Base-by-base conservation (phyloP, 2,888 invertebrate genomes). In the Drosophila melanocephala region DNA sequence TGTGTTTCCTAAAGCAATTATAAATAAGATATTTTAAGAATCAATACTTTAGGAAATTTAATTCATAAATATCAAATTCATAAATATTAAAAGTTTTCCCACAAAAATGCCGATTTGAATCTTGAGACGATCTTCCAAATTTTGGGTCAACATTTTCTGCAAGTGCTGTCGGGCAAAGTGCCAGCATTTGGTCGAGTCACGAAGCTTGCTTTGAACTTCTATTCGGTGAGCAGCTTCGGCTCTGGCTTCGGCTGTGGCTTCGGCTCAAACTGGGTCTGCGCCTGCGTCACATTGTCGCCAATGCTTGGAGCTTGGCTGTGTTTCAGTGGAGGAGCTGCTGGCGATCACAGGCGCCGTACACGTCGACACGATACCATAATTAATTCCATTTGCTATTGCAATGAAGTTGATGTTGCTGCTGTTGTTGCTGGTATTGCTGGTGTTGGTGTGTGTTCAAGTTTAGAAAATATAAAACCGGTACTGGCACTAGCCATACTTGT, bases 401-500 rank as follows among this genome's bases (percentile, higher is more conserved):
- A 59, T 72, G 50, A 58, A 58, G 64, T 53, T 63, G 74, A 78
- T 63, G 70, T 74, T 87, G 70, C 59, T 52, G 35, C 16, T 55
- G 53, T 26, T 19, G 57, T 59, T 55, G 60, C 16, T 53, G 51
- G 19, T 62, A 44, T 53, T 56, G 26, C 6, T 67, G 52, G 60
- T 50, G 37, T 61, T 39, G 35, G 42, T 47, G n/a, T 56, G 53
- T 73, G 77, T 85, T 90, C 84, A 89, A 87, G 91, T 87, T 89
- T 89, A 84, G 87, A 79, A 82, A 87, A 79, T 84, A 72, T 74
- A 59, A 84, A 87, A 91, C 87, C 84, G 77, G 89, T 82, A 89
- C 90, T 42, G 65, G 68, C 83, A 71, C 83, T 88, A 77, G 89
- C 81, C 91, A 90, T 85, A 85, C 91, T 71, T 90, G 91, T 80